Evolutionary conservation across 2,797 vertebrate species (phyloP).

Genomic region (Lepilemur ruficaudatus): DNA sequence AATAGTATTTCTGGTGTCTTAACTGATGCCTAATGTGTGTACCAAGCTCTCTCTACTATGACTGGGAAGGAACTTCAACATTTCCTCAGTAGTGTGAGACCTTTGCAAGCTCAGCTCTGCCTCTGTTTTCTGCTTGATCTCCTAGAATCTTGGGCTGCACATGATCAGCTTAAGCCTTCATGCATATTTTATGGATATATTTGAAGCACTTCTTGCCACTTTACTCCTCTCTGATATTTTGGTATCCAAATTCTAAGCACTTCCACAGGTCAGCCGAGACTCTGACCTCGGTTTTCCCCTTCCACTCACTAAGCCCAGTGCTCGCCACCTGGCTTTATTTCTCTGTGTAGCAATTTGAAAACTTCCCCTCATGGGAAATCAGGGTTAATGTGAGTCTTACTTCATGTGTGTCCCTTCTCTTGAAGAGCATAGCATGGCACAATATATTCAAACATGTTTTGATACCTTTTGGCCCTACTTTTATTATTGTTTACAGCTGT

Average conservation of each 20-base stretch:
- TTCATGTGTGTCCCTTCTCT: not conserved
- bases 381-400: not conserved
- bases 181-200: not conserved
- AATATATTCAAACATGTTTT: not conserved
- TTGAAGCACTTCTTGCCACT: not conserved
- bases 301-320: not conserved
- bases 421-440: not conserved
- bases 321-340: not conserved
- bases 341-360: not conserved
- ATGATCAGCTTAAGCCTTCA: not conserved
- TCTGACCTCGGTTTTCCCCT: not conserved
- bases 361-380: not conserved
- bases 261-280: not conserved
- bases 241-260: not conserved
- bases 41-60: not conserved
- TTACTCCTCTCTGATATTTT: not conserved
- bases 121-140: not conserved
- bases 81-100: not conserved
- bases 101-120: not conserved
- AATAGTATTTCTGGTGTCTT: not conserved
- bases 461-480: not conserved
- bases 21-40: not conserved
- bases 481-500: not conserved
- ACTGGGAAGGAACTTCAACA: accelerated
- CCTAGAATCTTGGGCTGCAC: not conserved